Evolutionary conservation across 2,888 invertebrate genomes (phyloP), one percentile per base, ranked within the genome.

Genomic region (Eupsilia transversa): DNA sequence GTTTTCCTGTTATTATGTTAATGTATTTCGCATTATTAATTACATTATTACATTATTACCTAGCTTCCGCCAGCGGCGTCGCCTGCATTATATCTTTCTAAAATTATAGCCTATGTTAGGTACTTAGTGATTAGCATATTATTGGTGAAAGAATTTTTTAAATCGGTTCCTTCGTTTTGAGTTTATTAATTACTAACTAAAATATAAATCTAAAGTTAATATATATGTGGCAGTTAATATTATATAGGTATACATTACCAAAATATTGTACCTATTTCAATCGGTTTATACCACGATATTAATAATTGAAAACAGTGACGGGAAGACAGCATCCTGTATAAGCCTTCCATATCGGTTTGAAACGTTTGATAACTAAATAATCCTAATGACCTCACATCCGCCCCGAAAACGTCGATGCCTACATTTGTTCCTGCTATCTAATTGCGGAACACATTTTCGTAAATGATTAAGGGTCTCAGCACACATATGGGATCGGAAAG

Each of bases 311-410:
- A 38, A 12, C 7, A 43, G 12, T 46, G 41, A 33, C 73, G 3
- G 74, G 49, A 76, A 75, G 1, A 5, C 12, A 20, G 5, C 43
- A 64, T 74, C 65, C 76, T 74, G 64, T 35, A 30, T 52, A 17
- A 2, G 10, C 5, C 12, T 14, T 49, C 3, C 4, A 23, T 49
- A 65, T 65, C 64, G 9, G 38, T 23, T 14, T 12, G n/a, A 56
- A 35, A 17, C 1, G 1, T 14, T 52, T 0, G 9, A 72, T 33
- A 23, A 20, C 6, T 4, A n/a, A 70, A 20, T 27, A 23, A 35
- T 64, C 2, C 33, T 35, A 12, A 41, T 75, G 43, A 17, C 52
- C 2, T 64, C 12, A 38, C 0, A 14, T 46, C 38, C 38, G n/a
- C 20, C 10, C 2, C 49, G 7, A 49, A 33, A 38, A 38, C 43